Conservation (phyloP, 2,888 invertebrate species). For the Diaperis boleti region DNA sequence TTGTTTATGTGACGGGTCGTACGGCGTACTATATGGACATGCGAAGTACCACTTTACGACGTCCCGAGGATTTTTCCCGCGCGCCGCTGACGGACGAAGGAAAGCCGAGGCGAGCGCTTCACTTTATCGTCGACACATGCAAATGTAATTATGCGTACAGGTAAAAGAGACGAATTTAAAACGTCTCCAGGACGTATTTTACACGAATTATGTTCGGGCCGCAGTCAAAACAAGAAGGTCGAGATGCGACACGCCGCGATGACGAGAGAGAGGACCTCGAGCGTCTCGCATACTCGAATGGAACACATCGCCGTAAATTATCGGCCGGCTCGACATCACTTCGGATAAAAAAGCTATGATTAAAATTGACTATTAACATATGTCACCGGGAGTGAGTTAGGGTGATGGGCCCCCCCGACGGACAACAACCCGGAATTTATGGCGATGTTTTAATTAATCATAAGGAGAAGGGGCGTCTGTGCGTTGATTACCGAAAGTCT, state of each 20-base stretch:
- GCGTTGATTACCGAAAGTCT: no score
- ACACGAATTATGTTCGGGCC: constrained; percentile 43
- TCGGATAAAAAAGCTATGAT: constrained; percentile 51
- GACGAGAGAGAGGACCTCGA: constrained; percentile 20
- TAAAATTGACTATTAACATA: constrained; percentile 56
- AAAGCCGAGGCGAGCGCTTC: constrained; percentile 22
- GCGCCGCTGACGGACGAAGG: constrained; percentile 11
- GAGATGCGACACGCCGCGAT: constrained; percentile 25
- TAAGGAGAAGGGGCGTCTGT: constrained; percentile 51
- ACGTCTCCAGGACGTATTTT: constrained; percentile 44
- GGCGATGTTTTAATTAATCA: constrained; percentile 60
- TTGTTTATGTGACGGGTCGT: constrained; percentile 60
- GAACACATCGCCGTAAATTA: constrained; percentile 47
- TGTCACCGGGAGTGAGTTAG: constrained; percentile 46
- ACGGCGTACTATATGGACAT: constrained; percentile 59
- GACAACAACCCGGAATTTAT: constrained; percentile 57
- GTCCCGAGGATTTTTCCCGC: constrained; percentile 4
- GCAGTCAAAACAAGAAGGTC: constrained; percentile 36
- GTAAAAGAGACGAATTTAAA: constrained; percentile 47
- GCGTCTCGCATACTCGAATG: constrained; percentile 29
- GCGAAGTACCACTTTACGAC: constrained; percentile 58
- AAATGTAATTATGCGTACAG: constrained; percentile 50
- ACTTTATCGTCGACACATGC: constrained; percentile 51
- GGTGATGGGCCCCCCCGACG: constrained; percentile 47
- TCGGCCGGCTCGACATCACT: constrained; percentile 45